A percentile compares a stretch with the other conserved stretches of the same genome.
These are phyloP conservation scores for Knipowitschia caucasica DNA, from an alignment of 2,797 vertebrate genomes.

Conservation along the genomic window DNA sequence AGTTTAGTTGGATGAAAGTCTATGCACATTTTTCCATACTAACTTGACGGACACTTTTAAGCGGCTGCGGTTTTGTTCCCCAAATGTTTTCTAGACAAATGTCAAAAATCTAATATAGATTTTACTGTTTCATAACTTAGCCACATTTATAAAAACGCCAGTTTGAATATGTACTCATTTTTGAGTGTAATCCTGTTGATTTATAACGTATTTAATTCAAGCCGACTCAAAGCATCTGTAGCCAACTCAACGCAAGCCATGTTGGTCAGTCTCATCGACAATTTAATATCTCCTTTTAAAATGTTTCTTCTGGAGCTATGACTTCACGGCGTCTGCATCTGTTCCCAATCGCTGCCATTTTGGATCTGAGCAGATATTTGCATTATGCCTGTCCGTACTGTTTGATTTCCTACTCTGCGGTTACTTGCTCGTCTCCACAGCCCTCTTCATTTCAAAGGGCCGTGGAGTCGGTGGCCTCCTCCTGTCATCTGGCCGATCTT, in stretches of 20 bases:
- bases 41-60: neutral
- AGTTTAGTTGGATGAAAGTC: neutral
- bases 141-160: neutral
- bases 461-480: constrained; percentile 44
- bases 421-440: constrained; percentile 30
- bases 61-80: neutral
- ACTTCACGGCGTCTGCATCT: constrained; percentile 1
- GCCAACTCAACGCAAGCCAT: neutral
- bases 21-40: neutral
- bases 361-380: constrained; percentile 1
- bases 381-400: constrained; percentile 16
- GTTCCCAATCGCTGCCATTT: constrained; percentile 2
- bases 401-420: constrained; percentile 25
- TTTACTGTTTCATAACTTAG: constrained; percentile 1
- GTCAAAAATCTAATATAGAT: constrained; percentile 4
- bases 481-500: constrained; percentile 41
- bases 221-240: neutral
- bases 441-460: constrained; percentile 50
- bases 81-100: neutral
- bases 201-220: constrained; percentile 2
- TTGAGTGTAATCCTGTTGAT: neutral
- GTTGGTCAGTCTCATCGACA: constrained; percentile 1
- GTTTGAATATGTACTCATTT: neutral
- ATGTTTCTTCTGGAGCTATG: neutral
- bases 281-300: constrained; percentile 2